Conservation (phyloP, 2,797 vertebrate species). For the Salarias fasciatus region DNA sequence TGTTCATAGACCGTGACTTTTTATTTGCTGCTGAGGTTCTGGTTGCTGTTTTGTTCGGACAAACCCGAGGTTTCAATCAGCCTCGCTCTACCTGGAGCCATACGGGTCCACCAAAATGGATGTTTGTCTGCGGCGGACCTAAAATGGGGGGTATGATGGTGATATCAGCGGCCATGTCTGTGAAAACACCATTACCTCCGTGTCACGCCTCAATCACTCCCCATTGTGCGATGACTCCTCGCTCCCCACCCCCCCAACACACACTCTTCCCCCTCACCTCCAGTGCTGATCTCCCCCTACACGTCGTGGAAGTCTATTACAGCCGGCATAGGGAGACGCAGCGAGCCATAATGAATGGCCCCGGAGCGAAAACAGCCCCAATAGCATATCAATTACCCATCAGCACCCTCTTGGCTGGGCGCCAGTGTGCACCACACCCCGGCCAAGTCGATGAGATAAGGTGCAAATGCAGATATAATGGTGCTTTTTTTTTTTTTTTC, state of each 20-base stretch:
- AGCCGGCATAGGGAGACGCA: constrained; percentile 60
- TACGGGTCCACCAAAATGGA: constrained; percentile 68
- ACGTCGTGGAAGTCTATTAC: constrained; percentile 77
- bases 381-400: constrained; percentile 84
- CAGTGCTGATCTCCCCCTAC: constrained; percentile 62
- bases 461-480: constrained; percentile 70
- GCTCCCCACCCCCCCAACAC: too few species aligned
- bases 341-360: constrained; percentile 75
- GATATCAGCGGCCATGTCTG: constrained; percentile 77
- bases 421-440: constrained; percentile 50
- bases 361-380: constrained; percentile 70
- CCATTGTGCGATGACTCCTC: constrained; percentile 69
- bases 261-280: constrained; percentile 45
- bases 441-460: constrained; percentile 65
- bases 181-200: constrained; percentile 82
- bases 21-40: constrained; percentile 20
- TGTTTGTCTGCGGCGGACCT: constrained; percentile 72
- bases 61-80: constrained; percentile 67
- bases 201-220: constrained; percentile 84
- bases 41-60: constrained; percentile 31
- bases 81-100: constrained; percentile 55
- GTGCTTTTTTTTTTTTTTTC: constrained; percentile 60
- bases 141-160: constrained; percentile 73
- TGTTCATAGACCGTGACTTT: constrained; percentile 11
- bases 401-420: constrained; percentile 68